Base-by-base conservation (phyloP, 2,797 vertebrate genomes). In the Euphonia xanthogaster region DNA sequence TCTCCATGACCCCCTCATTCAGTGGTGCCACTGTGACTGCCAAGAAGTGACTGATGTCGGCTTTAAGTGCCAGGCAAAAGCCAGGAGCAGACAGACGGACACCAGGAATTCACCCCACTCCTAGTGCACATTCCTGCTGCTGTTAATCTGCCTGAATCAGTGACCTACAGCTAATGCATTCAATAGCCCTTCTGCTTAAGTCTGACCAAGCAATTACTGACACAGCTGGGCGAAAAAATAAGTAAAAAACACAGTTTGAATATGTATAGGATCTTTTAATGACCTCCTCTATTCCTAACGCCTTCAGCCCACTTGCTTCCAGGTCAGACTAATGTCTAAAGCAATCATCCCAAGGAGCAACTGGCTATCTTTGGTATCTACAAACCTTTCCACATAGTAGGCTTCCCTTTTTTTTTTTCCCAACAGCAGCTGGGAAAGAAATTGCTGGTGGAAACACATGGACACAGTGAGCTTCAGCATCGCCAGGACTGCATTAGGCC, bases 401-500 rank as follows among this genome's bases (percentile, higher is more conserved):
- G 44, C 14, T 88, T 65, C 81, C 35, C 2, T 27, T 57, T 73
- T 54, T 33, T 44, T 57, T 55, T 57, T 72, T 14, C 39, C 53
- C 45, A 86, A 12, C 37, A 90, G 86, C 89, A 84, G 91, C 94
- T 96, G 93, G 87, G 82, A 93, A 96, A 96, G 82, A 24, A 93
- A 93, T 96, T 94, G 76, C 40, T 95, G 79, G 55, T 93, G 82
- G 89, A 96, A 94, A 88, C 77, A 86, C 82, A 84, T 39, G 73
- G 76, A 90, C 62, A 24, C 37, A 88, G 62, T 8, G 53, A 94
- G 82, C 79, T 62, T 22, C 31, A 88, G 51, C 76, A 91, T 73
- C 0, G 5, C 85, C 94, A 95, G 85, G 47, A 78, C 91, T 90
- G 82, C 57, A 53, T 78, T 60, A 93, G 93, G 82, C 91, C 93